Evolutionary conservation across 2,113 vertebrate species (phyloP), one percentile per base, ranked within the genome.

Genomic region (Vulpes ferrilata): DNA sequence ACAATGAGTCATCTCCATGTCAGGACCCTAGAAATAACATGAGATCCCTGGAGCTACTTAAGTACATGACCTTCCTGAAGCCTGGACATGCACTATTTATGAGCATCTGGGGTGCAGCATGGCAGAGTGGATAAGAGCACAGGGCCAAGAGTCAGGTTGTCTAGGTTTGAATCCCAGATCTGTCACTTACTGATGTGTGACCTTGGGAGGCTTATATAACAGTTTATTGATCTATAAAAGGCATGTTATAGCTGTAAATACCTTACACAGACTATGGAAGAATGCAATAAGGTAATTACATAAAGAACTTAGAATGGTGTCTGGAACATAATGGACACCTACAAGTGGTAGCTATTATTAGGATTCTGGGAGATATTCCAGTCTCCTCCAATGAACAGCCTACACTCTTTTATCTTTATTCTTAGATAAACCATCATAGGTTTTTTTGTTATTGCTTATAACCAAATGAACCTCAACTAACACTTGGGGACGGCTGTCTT

Each of bases 221-320:
- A 13, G 12, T 83, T 90, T 90, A 80, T 53, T 80, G 86, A 90
- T 93, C 25, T 38, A 1, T 80, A 62, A 95, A 60, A 96, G 43
- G 2, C 19, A 38, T 80, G 57, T 2, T 16, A 83, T 55, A 71
- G 32, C 48, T 94, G 22, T 81, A 60, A 90, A n/a, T 62, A 64
- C 60, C 23, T 92, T 65, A 51, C 0, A 95, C 16, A 78, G 38
- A 25, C 67, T 38, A 65, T n/a, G 3, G 48, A 23, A 81, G 53
- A 90, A 55, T 27, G 6, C 65, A 85, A 60, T 80, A 51, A 93
- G 51, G 4, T 69, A 88, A 88, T 74, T 87, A 96, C 59, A 48
- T 74, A 87, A 80, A 76, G 30, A 51, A 73, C 25, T 84, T 93
- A 85, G 51, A 92, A 78, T 92, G 60, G 57, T 43, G 17, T 16